Evolutionary conservation across 2,797 vertebrate species (phyloP).

Genomic region (Acanthornis magna): DNA sequence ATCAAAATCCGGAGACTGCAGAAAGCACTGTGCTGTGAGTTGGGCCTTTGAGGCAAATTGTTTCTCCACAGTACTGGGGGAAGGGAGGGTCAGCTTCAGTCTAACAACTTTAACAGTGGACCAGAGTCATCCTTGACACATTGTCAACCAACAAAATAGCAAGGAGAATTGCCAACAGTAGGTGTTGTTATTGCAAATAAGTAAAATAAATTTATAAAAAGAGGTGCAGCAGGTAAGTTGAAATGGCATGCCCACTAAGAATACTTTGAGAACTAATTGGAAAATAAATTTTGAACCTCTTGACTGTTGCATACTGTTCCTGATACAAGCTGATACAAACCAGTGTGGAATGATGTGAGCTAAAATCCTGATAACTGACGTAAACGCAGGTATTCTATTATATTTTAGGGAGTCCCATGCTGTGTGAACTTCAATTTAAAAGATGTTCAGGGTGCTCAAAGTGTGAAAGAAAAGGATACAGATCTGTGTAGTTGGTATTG

Average conservation of each 20-base stretch:
- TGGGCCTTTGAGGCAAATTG: background rate
- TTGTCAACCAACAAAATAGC: background rate
- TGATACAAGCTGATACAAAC: no score
- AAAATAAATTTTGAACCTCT: no score
- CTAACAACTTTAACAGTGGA: background rate
- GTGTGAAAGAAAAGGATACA: no score
- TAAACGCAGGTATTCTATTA: no score
- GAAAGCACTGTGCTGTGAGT: constrained; percentile 95
- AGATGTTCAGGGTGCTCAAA: no score
- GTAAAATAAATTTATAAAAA: background rate
- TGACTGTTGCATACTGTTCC: no score
- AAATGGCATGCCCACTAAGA: background rate
- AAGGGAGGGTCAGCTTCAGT: background rate
- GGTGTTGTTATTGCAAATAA: background rate
- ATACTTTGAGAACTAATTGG: background rate
- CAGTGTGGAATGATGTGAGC: no score
- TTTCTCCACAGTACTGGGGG: background rate
- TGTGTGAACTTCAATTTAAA: no score
- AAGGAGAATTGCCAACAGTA: background rate
- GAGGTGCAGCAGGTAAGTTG: background rate
- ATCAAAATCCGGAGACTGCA: constrained; percentile 98
- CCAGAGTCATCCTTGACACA: background rate
- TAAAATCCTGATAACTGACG: no score
- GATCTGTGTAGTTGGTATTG: no score
- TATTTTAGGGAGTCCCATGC: no score